These are phyloP conservation scores for Holocentrus rufus DNA, from an alignment of 2,797 vertebrate genomes.

Conservation along the genomic window DNA sequence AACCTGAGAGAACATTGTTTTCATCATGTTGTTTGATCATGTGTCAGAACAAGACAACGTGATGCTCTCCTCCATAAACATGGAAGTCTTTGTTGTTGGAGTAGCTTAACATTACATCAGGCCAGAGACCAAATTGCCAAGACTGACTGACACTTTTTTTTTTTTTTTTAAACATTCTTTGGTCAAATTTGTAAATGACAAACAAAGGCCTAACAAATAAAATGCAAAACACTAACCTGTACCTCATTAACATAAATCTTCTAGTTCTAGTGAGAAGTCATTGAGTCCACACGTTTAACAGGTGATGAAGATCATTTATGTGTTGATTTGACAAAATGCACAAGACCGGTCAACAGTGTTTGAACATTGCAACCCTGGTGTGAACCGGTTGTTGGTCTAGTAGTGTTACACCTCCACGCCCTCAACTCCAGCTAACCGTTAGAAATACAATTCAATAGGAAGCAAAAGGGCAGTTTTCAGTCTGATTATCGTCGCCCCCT, in stretches of 20 bases:
- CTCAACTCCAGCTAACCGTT: not conserved
- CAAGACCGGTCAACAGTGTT: slow-evolving; percentile 30
- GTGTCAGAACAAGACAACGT: too few species aligned
- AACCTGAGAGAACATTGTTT: too few species aligned
- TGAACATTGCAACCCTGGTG: slow-evolving; percentile 21
- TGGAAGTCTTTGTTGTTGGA: too few species aligned
- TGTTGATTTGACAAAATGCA: slow-evolving; percentile 31
- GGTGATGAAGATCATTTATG: not conserved
- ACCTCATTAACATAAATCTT: not conserved
- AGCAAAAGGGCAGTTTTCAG: slow-evolving; percentile 4
- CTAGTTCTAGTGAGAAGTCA: not conserved
- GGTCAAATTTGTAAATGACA: not conserved
- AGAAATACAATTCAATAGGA: slow-evolving; percentile 34
- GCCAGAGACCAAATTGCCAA: too few species aligned
- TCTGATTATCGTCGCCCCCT: slow-evolving; percentile 53
- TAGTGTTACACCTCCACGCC: slow-evolving; percentile 33
- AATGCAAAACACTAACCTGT: not conserved
- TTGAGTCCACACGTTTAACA: slow-evolving; percentile 52
- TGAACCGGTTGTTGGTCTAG: slow-evolving; percentile 10
- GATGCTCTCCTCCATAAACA: too few species aligned
- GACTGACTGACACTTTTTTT: too few species aligned
- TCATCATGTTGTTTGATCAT: too few species aligned
- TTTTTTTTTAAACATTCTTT: too few species aligned
- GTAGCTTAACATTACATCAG: too few species aligned
- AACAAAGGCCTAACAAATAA: not conserved